These are phyloP conservation scores for Copsychus sechellarum DNA, from an alignment of 2,113 vertebrate species.

Conservation along the genomic window DNA sequence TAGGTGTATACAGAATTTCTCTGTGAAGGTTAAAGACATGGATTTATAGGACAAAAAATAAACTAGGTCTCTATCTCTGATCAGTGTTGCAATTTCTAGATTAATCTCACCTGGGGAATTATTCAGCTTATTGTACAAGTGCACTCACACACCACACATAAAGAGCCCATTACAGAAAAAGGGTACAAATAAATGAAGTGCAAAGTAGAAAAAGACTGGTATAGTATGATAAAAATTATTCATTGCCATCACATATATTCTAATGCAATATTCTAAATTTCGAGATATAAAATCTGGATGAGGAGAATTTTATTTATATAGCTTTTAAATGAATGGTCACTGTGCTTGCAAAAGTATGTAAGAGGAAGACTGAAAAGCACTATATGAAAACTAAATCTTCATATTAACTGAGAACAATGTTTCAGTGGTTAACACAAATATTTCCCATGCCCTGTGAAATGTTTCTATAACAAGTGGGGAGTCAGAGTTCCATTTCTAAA, in stretches of 20 bases:
- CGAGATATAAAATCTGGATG: background rate
- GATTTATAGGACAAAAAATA: constrained; percentile 3
- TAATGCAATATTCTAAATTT: background rate
- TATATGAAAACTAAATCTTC: background rate
- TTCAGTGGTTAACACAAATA: background rate
- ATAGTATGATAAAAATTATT: background rate
- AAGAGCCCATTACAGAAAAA: background rate
- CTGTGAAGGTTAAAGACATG: background rate
- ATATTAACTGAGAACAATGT: background rate
- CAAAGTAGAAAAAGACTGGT: background rate
- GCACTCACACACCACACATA: background rate
- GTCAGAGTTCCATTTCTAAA: no score
- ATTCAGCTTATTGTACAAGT: background rate
- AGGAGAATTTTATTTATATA: background rate
- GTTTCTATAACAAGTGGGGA: background rate
- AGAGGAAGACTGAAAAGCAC: background rate
- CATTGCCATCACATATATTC: background rate
- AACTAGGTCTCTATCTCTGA: background rate
- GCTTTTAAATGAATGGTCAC: background rate
- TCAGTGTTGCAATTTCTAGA: background rate
- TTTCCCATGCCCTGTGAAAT: background rate
- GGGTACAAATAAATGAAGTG: background rate
- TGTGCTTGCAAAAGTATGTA: background rate
- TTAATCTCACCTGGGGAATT: background rate
- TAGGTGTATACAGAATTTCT: constrained; percentile 16